phyloP scores from a whole-genome alignment of 2,797 vertebrate genomes.

The Manis pentadactyla region DNA sequence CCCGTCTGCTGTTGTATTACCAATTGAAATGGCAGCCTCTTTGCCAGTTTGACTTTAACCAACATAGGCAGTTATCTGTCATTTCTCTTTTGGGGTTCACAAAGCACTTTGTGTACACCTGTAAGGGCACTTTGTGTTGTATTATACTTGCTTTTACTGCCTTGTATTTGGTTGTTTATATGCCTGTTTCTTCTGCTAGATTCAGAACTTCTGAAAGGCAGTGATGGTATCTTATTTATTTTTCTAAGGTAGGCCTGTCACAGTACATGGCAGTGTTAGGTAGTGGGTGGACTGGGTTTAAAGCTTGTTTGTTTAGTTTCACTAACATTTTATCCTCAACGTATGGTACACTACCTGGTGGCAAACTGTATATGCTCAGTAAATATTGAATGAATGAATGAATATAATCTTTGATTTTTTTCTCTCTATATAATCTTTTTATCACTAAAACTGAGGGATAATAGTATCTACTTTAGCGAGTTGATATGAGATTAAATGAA shows the following conservation, averaged over 20 bases:
- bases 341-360: background rate
- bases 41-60: background rate
- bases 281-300: background rate
- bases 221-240: background rate
- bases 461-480: background rate
- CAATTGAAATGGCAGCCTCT: background rate
- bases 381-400: background rate
- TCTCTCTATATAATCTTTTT: constrained; percentile 26
- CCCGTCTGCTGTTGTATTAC: background rate
- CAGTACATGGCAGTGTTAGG: background rate
- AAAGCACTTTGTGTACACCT: background rate
- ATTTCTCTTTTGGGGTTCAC: background rate
- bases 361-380: background rate
- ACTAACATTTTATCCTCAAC: background rate
- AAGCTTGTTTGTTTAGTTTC: background rate
- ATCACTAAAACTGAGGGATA: background rate
- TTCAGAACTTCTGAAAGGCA: constrained; percentile 9
- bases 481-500: background rate
- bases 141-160: background rate
- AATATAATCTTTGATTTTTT: background rate
- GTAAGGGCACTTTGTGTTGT: background rate
- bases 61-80: background rate
- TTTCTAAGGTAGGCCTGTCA: background rate
- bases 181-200: background rate
- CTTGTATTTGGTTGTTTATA: background rate